Conservation (phyloP, 2,797 vertebrate species). For the Pangasius krempfi region DNA sequence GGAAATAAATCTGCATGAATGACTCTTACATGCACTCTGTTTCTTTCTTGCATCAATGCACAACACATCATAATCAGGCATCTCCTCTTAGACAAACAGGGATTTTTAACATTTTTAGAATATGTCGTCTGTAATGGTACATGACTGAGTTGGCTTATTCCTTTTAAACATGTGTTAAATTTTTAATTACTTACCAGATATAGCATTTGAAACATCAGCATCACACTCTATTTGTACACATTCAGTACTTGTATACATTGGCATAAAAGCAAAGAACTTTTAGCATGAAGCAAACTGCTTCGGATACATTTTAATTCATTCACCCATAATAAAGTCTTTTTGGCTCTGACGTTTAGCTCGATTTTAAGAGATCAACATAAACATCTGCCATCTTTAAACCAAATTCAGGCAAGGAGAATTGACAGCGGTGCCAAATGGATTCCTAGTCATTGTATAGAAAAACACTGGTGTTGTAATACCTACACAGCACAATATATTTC, state of each 20-base stretch:
- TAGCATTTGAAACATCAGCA: neutral
- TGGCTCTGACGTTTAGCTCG: neutral
- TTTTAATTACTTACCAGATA: neutral
- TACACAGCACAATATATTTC: neutral
- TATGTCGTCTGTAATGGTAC: too few relatives aligned
- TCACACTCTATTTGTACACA: neutral
- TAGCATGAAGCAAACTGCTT: neutral
- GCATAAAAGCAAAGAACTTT: neutral
- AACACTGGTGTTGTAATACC: neutral
- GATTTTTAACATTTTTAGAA: neutral
- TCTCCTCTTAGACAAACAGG: neutral
- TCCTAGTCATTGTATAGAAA: neutral
- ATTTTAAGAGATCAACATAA: neutral
- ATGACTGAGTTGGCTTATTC: neutral
- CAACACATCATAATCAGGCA: neutral
- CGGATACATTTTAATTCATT: neutral
- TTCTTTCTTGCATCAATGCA: neutral
- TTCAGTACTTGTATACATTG: neutral
- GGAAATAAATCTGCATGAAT: conserved; percentile 29
- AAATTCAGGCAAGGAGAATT: neutral
- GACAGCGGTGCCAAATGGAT: neutral
- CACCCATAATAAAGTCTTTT: neutral
- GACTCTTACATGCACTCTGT: neutral
- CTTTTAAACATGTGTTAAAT: neutral
- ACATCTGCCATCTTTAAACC: neutral